phyloP scores from a whole-genome alignment of 2,888 invertebrate genomes.

The Leptinotarsa juncta region DNA sequence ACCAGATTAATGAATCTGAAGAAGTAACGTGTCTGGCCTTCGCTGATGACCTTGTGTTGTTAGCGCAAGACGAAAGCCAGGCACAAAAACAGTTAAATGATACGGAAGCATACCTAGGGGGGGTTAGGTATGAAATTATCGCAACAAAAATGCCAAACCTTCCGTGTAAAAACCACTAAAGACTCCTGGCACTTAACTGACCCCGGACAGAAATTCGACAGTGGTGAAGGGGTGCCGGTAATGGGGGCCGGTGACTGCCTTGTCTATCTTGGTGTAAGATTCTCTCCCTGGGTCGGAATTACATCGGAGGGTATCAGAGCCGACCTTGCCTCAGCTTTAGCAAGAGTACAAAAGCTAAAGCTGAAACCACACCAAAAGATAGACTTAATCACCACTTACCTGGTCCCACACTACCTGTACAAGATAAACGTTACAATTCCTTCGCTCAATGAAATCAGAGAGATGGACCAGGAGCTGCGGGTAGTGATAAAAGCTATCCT shows the following conservation, averaged over 20 bases:
- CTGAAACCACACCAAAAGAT: constrained; percentile 61
- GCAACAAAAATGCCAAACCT: constrained; percentile 39
- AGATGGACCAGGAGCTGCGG: too few relatives aligned
- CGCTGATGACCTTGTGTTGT: constrained; percentile 61
- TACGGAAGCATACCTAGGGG: constrained; percentile 48
- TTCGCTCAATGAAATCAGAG: too few relatives aligned
- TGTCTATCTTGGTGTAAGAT: constrained; percentile 54
- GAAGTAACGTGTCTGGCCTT: constrained; percentile 54
- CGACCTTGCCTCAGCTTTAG: constrained; percentile 35
- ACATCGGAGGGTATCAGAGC: constrained; percentile 35
- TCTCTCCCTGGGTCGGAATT: constrained; percentile 52
- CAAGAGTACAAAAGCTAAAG: constrained; percentile 52
- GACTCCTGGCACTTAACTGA: constrained; percentile 55
- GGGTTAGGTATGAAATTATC: constrained; percentile 50
- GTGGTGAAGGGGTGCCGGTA: constrained; percentile 48
- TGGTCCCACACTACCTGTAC: too few relatives aligned
- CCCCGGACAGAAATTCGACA: constrained; percentile 46
- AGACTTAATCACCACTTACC: too few relatives aligned
- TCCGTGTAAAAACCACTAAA: constrained; percentile 39
- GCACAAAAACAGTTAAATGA: constrained; percentile 51
- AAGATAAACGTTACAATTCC: too few relatives aligned
- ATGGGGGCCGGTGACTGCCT: constrained; percentile 35
- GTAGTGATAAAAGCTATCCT: too few relatives aligned
- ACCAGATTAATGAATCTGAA: constrained; percentile 30
- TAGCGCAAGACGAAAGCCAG: constrained; percentile 52